Evolutionary conservation across 2,113 vertebrate species (phyloP), one percentile per base, ranked within the genome.

Genomic region (Ursus arctos): DNA sequence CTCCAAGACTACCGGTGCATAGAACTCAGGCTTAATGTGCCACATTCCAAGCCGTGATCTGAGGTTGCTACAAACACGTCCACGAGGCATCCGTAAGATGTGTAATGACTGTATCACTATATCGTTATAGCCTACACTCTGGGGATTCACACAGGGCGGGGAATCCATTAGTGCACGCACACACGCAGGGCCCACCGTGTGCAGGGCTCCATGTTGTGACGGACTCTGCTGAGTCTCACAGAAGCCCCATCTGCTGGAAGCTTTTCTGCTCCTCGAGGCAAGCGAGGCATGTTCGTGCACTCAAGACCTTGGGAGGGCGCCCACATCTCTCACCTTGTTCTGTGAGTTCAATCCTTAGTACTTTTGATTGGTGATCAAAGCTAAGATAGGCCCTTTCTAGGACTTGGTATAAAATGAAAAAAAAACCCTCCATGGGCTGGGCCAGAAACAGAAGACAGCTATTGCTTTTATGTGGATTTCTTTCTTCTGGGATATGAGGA

Each of bases 171-270:
- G 69, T 36, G 19, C 69, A 10, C 67, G 18, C 69, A 22, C 69
- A 69, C 24, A 15, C 4, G 26, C 26, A 49, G 9, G 19, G 19
- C 55, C n/a, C 40, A 5, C 26, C 24, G 0, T 0, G 28, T 18
- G 53, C 14, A 19, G n/a, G 43, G 33, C 31, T 51, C 94, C n/a
- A 6, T 11, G 5, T 21, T 7, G 0, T 13, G 18, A 49, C 8
- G 6, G 0, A 1, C 33, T 9, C 0, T 7, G 21, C 18, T 8
- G 10, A 67, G n/a, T 43, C 82, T 74, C 33, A 8, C 1, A 40
- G 51, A 31, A 92, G 13, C 33, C 4, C 0, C 0, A 8, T 28
- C 83, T 21, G 11, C 1, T 7, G 49, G 19, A 49, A 53, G 40
- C 15, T 13, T 65, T 84, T 57, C 53, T 84, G 4, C 19, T 57